Evolutionary conservation across 1,140 invertebrate genomes (phyloP).

Genomic region (Apis laboriosa): DNA sequence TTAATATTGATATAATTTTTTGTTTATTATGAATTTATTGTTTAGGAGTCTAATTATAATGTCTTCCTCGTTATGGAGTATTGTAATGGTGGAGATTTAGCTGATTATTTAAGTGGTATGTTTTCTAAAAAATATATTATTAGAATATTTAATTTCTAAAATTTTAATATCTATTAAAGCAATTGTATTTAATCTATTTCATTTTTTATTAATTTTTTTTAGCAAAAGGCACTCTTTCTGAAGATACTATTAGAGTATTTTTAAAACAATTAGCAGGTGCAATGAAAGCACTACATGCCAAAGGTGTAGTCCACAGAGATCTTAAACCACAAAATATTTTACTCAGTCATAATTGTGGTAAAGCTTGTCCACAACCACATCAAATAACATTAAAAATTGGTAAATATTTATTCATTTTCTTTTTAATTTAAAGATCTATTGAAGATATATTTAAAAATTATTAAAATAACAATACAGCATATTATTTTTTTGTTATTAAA

Average conservation of each 20-base stretch:
- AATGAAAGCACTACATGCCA: constrained; percentile 97
- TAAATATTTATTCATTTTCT: constrained; percentile 75
- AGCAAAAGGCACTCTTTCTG: constrained; percentile 96
- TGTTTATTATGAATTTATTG: constrained; percentile 21
- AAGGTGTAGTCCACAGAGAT: constrained; percentile 99
- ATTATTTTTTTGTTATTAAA: too few species aligned
- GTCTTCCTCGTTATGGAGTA: constrained; percentile 99
- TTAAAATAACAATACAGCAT: background rate
- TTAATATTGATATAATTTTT: constrained; percentile 4
- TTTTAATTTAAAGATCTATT: background rate
- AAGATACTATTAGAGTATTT: constrained; percentile 98
- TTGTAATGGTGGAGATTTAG: constrained; percentile 99
- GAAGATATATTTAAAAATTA: constrained; percentile 2
- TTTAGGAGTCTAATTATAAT: constrained; percentile 92
- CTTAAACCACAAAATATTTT: constrained; percentile 99
- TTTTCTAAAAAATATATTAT: constrained; percentile 29
- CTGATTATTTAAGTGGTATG: constrained; percentile 95
- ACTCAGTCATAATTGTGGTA: constrained; percentile 90
- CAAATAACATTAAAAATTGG: constrained; percentile 98
- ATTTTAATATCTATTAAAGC: background rate
- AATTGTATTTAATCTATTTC: constrained; percentile 36
- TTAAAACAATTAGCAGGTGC: constrained; percentile 97
- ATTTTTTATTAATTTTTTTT: constrained; percentile 51
- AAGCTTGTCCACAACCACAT: constrained; percentile 91
- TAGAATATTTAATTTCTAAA: background rate